A percentile compares a stretch with the other conserved stretches of the same genome.
Conservation (phyloP, 1,140 invertebrate genomes). For the Platyscapa corneri region DNA sequence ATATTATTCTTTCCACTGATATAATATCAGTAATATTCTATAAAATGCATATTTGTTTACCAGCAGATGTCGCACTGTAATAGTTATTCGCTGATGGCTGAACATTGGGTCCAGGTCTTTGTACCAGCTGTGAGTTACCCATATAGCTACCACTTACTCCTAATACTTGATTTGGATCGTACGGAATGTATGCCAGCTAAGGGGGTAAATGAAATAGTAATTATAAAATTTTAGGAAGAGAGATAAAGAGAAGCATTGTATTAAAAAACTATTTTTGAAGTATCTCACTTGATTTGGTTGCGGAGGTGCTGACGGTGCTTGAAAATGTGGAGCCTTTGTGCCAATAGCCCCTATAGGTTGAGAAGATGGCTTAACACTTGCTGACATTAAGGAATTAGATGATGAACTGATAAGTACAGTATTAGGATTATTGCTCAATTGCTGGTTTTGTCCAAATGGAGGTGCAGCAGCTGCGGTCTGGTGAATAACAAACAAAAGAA, state of each 20-base stretch:
- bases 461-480: constrained; percentile 77
- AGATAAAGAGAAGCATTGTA: too few relatives aligned
- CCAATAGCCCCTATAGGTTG: constrained; percentile 90
- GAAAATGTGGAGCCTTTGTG: constrained; percentile 76
- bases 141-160: constrained; percentile 76
- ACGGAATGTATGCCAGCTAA: constrained; percentile 74
- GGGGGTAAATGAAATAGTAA: too few relatives aligned
- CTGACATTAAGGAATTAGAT: constrained; percentile 91
- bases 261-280: not conserved
- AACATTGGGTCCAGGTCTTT: constrained; percentile 75
- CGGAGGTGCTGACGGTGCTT: constrained; percentile 70
- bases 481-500: constrained; percentile 45
- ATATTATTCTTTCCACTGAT: too few relatives aligned
- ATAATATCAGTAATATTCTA: too few relatives aligned
- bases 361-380: constrained; percentile 88
- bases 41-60: constrained; percentile 59
- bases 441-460: constrained; percentile 84
- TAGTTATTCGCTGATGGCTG: constrained; percentile 77
- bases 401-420: constrained; percentile 92
- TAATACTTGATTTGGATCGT: constrained; percentile 74
- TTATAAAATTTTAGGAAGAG: too few relatives aligned
- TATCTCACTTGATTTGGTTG: constrained; percentile 73
- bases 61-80: constrained; percentile 75
- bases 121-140: constrained; percentile 78
- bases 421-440: constrained; percentile 87